A percentile compares a stretch with the other conserved stretches of the same genome.
These are phyloP conservation scores for Conus ventricosus DNA, from an alignment of 1,140 invertebrate species.

Conservation along the genomic window DNA sequence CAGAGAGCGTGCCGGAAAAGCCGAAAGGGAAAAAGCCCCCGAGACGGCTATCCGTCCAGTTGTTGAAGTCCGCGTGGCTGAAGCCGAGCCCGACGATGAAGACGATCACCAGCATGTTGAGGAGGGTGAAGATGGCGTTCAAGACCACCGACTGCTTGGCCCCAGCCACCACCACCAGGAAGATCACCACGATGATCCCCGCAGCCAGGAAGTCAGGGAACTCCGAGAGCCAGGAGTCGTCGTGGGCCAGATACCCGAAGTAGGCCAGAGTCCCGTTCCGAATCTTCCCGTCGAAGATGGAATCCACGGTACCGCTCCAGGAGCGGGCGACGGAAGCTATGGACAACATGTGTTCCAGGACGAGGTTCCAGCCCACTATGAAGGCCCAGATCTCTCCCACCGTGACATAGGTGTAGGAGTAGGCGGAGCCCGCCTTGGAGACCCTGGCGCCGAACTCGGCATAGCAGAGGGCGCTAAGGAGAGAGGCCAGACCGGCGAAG, in stretches of 20 bases:
- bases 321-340: constrained; percentile 93
- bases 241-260: constrained; percentile 81
- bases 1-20: constrained; percentile 60
- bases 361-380: constrained; percentile 72
- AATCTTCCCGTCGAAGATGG: constrained; percentile 85
- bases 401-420: constrained; percentile 70
- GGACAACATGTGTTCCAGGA: constrained; percentile 73
- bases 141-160: constrained; percentile 82
- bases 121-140: constrained; percentile 72
- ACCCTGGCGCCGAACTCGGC: constrained; percentile 90
- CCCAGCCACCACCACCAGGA: constrained; percentile 80
- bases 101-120: constrained; percentile 70
- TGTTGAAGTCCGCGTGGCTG: constrained; percentile 83
- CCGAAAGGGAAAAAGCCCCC: constrained; percentile 91
- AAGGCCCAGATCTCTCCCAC: constrained; percentile 72
- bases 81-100: constrained; percentile 72
- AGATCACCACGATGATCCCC: constrained; percentile 60
- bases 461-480: constrained; percentile 91
- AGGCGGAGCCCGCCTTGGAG: constrained; percentile 72
- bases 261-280: constrained; percentile 85
- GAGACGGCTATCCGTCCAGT: constrained; percentile 81
- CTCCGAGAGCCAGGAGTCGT: constrained; percentile 79
- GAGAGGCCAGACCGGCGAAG: constrained; percentile 88
- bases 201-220: constrained; percentile 79
- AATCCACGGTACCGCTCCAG: constrained; percentile 94